phyloP scores from a whole-genome alignment of 2,888 invertebrate species.

The Morpho helenor region DNA sequence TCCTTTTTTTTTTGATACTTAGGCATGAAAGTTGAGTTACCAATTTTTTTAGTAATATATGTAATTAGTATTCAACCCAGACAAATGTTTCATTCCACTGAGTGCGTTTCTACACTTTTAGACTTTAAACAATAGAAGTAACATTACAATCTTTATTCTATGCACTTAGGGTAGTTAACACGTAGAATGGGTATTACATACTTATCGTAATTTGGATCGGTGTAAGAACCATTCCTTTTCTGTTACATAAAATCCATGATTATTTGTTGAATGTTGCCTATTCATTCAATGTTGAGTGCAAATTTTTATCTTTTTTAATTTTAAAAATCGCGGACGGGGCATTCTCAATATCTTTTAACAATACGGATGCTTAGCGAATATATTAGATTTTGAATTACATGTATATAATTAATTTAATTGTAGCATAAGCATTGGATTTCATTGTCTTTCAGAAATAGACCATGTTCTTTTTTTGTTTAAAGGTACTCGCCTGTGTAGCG shows the following conservation, averaged over 20 bases:
- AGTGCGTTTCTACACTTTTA: not conserved
- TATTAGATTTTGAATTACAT: not conserved
- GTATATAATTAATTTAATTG: not conserved
- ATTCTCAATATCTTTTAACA: no score
- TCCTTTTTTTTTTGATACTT: no score
- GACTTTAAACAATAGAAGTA: conserved; percentile 7
- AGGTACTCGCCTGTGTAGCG: conserved; percentile 74
- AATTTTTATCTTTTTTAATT: no score
- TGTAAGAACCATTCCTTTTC: not conserved
- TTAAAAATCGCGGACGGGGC: not conserved
- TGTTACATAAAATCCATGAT: not conserved
- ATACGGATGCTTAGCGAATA: conserved; percentile 3
- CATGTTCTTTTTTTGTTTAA: conserved; percentile 43
- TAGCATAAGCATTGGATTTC: no score
- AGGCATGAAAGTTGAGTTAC: no score
- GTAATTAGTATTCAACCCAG: conserved; percentile 3
- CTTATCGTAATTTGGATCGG: conserved; percentile 1
- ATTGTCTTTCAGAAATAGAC: not conserved
- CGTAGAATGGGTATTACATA: not conserved
- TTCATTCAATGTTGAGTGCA: no score
- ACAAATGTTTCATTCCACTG: conserved; percentile 1
- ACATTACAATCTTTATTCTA: conserved; percentile 9
- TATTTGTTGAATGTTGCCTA: not conserved
- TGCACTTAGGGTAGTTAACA: not conserved
- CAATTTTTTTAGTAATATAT: not conserved